These are phyloP conservation scores for Colaptes auratus DNA, from an alignment of 2,113 vertebrate genomes.

Conservation along the genomic window DNA sequence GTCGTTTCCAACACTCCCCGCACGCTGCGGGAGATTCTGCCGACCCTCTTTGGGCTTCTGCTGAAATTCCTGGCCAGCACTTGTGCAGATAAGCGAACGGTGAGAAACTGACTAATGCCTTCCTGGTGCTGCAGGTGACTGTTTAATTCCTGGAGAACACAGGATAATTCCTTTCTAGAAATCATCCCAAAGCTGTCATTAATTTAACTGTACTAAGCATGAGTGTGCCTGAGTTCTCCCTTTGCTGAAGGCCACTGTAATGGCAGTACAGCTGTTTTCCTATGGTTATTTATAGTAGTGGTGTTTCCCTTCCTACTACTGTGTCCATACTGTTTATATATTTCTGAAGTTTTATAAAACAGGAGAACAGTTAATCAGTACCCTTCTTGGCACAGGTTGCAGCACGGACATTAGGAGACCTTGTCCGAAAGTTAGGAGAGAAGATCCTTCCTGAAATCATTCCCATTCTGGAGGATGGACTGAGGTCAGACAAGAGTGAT, in stretches of 20 bases:
- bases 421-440: conserved; percentile 97
- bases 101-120: conserved; percentile 55
- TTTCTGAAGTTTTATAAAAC: not conserved
- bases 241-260: not conserved
- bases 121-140: not conserved
- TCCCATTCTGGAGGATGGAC: conserved; percentile 94
- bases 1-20: conserved; percentile 97
- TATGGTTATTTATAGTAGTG: not conserved
- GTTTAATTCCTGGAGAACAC: not conserved
- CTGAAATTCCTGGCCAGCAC: conserved; percentile 97
- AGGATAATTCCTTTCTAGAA: not conserved
- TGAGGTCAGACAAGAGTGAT: conserved; percentile 94
- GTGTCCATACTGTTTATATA: not conserved
- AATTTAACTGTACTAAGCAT: not conserved
- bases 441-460: conserved; percentile 99
- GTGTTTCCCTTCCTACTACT: not conserved
- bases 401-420: conserved; percentile 93
- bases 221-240: not conserved
- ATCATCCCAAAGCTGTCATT: not conserved
- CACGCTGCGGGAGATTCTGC: conserved; percentile 93
- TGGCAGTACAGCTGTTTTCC: not conserved
- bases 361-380: not conserved
- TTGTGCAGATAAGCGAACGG: conserved; percentile 95
- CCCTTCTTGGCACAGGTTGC: conserved; percentile 82
- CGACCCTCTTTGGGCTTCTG: conserved; percentile 92